Base-by-base conservation (phyloP, 92 coral and sea anemone genomes). In the Virgularia gustaviana region DNA sequence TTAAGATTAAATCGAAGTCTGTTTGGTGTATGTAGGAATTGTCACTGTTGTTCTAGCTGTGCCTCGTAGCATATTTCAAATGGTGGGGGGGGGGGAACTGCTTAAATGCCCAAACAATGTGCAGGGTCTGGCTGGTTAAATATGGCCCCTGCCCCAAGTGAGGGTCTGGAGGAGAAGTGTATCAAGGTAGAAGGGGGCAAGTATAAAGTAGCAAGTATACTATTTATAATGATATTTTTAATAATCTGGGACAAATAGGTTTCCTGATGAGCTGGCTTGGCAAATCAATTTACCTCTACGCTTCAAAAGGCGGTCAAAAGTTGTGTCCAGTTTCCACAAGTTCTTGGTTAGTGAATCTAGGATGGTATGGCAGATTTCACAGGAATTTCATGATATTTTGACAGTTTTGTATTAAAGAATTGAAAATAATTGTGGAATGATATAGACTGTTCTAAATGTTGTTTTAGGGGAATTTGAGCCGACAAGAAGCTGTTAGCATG, bases 401-500 rank as follows among this genome's bases (percentile, higher is more conserved):
- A 4, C 9, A 6, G n/a, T n/a, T n/a, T n/a, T n/a, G n/a, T n/a
- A n/a, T 27, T 16, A 13, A 7, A 16, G 12, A 27, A 56, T 0
- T 33, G 7, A 18, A 56, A 11, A 57, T 30, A 20, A 28, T 60
- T 6, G 24, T 27, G 15, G 4, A 2, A 88, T 90, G 96, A 88
- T 90, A 57, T 95, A 94, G 44, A 90, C 96, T 25, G 66, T 90
- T 53, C 68, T 90, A 23, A 57, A 88, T 57, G 96, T 62, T 29
- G 28, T 28, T 45, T 29, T 49, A 90, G 97, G 97, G 97, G 15
- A 90, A 90, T 55, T 72, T 90, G 30, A 90, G 95, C 47, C 84
- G 97, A 2, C 97, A 90, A 65, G 97, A 90, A 74, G 97, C 95
- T 49, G 97, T 90, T 65, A 90, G 97, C 35, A 88, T 91, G 97